A percentile compares a stretch with the other conserved stretches of the same genome.
Evolutionary conservation across 1,140 invertebrate species (phyloP).

Genomic region (Aphaenogaster floridana): DNA sequence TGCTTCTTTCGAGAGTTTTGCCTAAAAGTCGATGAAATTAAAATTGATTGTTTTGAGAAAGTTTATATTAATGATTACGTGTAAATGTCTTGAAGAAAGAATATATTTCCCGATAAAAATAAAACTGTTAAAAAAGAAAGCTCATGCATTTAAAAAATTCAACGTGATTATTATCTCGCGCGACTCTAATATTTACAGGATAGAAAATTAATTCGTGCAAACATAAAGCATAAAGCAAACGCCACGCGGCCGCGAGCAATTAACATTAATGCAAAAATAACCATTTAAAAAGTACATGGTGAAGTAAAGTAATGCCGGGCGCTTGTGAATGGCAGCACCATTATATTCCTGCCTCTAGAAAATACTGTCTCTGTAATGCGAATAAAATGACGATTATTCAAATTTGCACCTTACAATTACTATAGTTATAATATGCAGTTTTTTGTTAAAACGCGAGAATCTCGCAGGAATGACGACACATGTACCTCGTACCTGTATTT

Average conservation of each 20-base stretch:
- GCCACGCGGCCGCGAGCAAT: constrained; percentile 21
- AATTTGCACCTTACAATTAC: constrained; percentile 30
- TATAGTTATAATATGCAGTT: constrained; percentile 9
- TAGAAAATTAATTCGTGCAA: constrained; percentile 32
- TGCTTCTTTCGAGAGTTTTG: not conserved
- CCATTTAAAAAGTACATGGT: constrained; percentile 40
- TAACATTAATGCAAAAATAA: constrained; percentile 57
- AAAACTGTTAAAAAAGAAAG: constrained; percentile 1
- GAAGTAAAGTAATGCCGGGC: constrained; percentile 11
- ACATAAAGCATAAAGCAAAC: constrained; percentile 15
- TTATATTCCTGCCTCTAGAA: constrained; percentile 9
- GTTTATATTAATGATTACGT: not conserved
- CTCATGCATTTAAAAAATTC: constrained; percentile 25
- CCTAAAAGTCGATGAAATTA: not conserved
- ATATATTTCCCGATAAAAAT: not conserved
- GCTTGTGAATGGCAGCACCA: constrained; percentile 33
- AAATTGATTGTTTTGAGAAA: not conserved
- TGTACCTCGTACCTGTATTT: not conserved
- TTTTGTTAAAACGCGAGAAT: not conserved
- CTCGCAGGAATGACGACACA: not conserved
- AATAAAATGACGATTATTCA: constrained; percentile 27
- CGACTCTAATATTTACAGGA: constrained; percentile 38
- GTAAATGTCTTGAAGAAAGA: not conserved
- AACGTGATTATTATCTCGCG: not conserved
- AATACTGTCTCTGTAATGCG: constrained; percentile 1